Base-by-base conservation (phyloP, 2,113 vertebrate species). In the Dicaeum eximium region DNA sequence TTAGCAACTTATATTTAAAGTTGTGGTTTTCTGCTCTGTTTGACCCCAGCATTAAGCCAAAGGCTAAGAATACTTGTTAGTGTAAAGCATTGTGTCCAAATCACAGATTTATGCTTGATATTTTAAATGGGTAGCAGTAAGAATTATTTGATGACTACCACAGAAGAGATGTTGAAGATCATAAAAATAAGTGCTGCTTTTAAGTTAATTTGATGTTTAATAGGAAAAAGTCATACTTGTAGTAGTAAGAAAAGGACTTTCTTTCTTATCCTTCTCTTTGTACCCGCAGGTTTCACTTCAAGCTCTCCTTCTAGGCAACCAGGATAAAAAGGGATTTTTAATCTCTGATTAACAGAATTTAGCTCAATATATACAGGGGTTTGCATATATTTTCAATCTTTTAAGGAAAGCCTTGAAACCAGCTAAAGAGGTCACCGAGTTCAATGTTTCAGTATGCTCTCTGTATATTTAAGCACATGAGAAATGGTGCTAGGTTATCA, bases 341-440 rank as follows among this genome's bases (percentile, higher is more conserved):
- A 75, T 53, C 37, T 37, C 27, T 12, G 9, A 54, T 45, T 45
- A 37, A 30, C 22, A 75, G 48, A 86, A 67, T 27, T 58, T 45
- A 58, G 6, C 15, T 86, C 31, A 48, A 21, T 27, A 57, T 42
- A 17, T 37, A 50, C 37, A 35, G 0, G 0, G 0, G 4, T 45
- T 51, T 61, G 6, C 7, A 42, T 18, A 17, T 23, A 21, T 60
- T 85, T 89, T 45, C 24, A 31, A 1, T 38, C 27, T 85, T 74
- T n/a, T 45, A 57, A 44, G 21, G 23, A 70, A 71, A 65, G 19
- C 7, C 22, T 71, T 17, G 14, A 77, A 72, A 66, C 10, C 23
- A 53, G 1, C 15, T 28, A 13, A 58, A 60, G 9, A 44, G 3
- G 14, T 31, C 4, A 51, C 28, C 9, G 12, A 70, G 6, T 61